These are phyloP conservation scores for Psittacara wagleri DNA, from an alignment of 2,113 vertebrate species.

Conservation along the genomic window DNA sequence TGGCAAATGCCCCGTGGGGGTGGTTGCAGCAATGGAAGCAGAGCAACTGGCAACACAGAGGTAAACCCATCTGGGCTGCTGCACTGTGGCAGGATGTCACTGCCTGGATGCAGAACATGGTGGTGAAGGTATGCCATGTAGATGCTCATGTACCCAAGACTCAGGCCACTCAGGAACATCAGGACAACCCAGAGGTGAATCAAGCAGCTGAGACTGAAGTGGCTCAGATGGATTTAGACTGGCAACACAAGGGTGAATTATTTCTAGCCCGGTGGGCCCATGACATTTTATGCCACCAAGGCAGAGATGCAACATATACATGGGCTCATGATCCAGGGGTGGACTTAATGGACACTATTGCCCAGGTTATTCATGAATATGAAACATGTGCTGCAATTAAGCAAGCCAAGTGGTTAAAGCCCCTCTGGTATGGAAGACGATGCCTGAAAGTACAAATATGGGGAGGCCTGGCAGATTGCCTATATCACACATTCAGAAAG, in stretches of 20 bases:
- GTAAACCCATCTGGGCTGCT: not conserved
- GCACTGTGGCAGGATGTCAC: not conserved
- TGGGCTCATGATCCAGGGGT: not conserved
- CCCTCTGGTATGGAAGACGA: not conserved
- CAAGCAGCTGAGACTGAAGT: not conserved
- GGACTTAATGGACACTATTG: not conserved
- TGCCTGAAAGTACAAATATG: not conserved
- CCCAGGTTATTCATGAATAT: not conserved
- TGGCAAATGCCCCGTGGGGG: not conserved
- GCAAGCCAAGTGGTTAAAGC: not conserved
- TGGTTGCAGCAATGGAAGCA: not conserved
- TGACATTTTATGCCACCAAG: not conserved
- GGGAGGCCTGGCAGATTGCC: not conserved
- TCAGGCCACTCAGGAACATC: not conserved
- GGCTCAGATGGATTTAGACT: not conserved
- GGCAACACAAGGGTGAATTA: not conserved
- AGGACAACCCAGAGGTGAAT: not conserved
- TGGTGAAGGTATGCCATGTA: not conserved
- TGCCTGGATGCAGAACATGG: not conserved
- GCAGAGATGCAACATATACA: not conserved
- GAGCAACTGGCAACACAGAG: not conserved
- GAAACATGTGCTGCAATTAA: not conserved
- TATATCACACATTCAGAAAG: not conserved
- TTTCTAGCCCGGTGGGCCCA: not conserved
- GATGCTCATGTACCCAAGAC: not conserved